Evolutionary conservation across 2,113 vertebrate genomes (phyloP).

Genomic region (Microcebus murinus): DNA sequence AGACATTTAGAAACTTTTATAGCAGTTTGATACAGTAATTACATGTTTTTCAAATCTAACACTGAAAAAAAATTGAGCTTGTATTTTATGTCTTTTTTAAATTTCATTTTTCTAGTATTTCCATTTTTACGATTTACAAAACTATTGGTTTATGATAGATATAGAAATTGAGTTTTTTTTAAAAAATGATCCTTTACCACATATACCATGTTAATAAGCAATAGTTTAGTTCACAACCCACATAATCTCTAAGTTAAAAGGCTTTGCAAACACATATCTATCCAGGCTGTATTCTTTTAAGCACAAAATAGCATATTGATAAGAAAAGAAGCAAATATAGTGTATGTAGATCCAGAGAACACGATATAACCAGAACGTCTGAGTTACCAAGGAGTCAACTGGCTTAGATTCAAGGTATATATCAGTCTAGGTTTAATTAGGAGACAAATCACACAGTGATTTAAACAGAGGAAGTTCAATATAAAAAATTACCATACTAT

Average conservation of each 20-base stretch:
- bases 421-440: not conserved
- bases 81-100: not conserved
- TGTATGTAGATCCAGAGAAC: not conserved
- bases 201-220: not conserved
- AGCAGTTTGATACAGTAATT: not conserved
- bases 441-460: not conserved
- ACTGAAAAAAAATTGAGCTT: not conserved
- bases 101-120: not conserved
- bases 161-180: not conserved
- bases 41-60: not conserved
- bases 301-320: not conserved
- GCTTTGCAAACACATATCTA: not conserved
- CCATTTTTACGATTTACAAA: conserved; percentile 2
- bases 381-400: not conserved
- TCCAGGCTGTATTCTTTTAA: not conserved
- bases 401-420: not conserved
- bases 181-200: not conserved
- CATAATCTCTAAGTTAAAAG: not conserved
- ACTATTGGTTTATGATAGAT: not conserved
- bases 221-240: not conserved
- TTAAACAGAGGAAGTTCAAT: not conserved
- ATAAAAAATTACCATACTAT: not conserved
- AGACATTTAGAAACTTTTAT: not conserved
- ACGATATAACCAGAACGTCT: not conserved
- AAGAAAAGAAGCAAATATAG: not conserved